These are phyloP conservation scores for Bombycilla garrulus DNA, from an alignment of 2,113 vertebrate genomes.

Conservation along the genomic window DNA sequence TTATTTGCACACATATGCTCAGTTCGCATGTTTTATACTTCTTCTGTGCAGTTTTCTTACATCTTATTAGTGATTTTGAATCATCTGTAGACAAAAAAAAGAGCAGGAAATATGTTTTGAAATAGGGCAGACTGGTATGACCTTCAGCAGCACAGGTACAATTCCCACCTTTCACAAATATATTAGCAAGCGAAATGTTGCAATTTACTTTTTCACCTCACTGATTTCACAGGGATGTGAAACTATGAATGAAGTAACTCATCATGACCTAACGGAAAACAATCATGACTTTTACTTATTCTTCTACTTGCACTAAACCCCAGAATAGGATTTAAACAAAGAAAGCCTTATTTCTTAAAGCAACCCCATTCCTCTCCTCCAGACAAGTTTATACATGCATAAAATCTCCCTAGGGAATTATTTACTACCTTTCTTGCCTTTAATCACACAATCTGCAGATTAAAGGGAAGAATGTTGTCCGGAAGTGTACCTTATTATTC, in stretches of 20 bases:
- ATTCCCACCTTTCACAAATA: background rate
- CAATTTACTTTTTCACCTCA: background rate
- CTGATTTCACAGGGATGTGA: background rate
- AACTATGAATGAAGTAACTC: background rate
- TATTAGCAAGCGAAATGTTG: background rate
- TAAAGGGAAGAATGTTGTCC: background rate
- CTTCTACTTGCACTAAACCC: background rate
- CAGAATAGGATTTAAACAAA: conserved; percentile 2
- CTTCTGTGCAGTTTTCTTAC: background rate
- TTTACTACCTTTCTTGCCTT: background rate
- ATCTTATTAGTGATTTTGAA: background rate
- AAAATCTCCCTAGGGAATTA: conserved; percentile 12
- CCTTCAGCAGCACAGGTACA: background rate
- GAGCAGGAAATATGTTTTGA: background rate
- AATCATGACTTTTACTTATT: background rate
- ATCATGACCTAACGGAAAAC: background rate
- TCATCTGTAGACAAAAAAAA: background rate
- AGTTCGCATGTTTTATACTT: background rate
- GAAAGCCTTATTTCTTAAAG: background rate
- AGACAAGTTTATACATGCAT: background rate
- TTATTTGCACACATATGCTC: background rate
- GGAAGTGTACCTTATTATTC: background rate
- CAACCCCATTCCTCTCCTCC: background rate
- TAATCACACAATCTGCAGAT: background rate
- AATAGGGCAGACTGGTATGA: background rate